Base-by-base conservation (phyloP, 2,888 invertebrate genomes). In the Orthonevra nobilis region DNA sequence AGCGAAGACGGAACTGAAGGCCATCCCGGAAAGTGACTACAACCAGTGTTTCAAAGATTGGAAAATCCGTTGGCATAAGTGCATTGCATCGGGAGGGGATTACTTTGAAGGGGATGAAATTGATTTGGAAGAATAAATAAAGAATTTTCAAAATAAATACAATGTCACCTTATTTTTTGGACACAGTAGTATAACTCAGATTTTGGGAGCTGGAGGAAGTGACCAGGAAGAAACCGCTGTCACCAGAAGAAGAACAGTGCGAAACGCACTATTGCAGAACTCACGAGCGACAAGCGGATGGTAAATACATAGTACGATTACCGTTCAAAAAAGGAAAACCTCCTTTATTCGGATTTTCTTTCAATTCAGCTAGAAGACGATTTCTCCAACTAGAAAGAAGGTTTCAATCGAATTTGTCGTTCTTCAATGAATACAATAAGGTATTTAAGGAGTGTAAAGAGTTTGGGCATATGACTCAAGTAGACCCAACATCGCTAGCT, bases 381-480 rank as follows among this genome's bases (percentile, higher is more conserved):
- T 64, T 36, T 30, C 19, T 75, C n/a, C 48, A 58, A 14, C 36
- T 68, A 4, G 50, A 69, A 28, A 28, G 15, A 54, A 28, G 40
- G 12, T 40, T 54, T 9, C 10, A 60, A 15, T 6, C n/a, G 12
- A 17, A 66, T 61, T 12, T n/a, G n/a, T 0, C 28, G 23, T 48
- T 72, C 5, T 48, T 36, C 15, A 6, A 48, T 20, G 44, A 28
- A 6, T 68, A 81, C 36, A 19, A 48, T 2, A 20, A 34, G n/a
- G 60, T 34, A 5, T 54, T 81, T 14, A 23, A 73, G 3, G 68
- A 81, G 38, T 73, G 66, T 26, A 54, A 38, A n/a, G n/a, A n/a
- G n/a, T n/a, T n/a, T n/a, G n/a, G n/a, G 26, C 42, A 42, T n/a
- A 42, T 42, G 42, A 42, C 6, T n/a, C 19, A 20, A 5, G 17